Evolutionary conservation across 2,113 vertebrate species (phyloP).

Genomic region (Myrmecobius fasciatus): DNA sequence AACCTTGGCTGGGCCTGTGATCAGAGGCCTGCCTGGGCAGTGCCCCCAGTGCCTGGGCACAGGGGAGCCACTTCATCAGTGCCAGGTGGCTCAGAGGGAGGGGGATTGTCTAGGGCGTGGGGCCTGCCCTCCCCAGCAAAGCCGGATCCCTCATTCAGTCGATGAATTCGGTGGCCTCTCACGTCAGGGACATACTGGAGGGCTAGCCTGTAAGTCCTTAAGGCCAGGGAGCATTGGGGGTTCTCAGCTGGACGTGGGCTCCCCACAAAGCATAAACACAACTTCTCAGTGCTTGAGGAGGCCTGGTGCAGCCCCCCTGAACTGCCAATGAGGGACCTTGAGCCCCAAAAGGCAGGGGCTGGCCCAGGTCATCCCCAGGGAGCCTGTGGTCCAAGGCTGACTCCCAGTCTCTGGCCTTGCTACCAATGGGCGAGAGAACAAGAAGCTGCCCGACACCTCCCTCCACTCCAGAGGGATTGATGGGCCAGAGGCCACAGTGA

Average conservation of each 20-base stretch:
- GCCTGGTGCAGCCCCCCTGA: not conserved
- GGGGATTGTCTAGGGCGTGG: rapidly evolving
- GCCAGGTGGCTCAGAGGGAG: not conserved
- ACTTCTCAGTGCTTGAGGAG: too few relatives aligned
- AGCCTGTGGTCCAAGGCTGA: too few relatives aligned
- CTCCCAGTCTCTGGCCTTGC: too few relatives aligned
- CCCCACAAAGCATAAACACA: not conserved
- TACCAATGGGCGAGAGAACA: too few relatives aligned
- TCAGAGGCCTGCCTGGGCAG: not conserved
- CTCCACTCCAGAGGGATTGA: not conserved
- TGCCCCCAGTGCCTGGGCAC: not conserved
- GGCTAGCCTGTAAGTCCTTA: not conserved
- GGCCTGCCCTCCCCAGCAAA: not conserved
- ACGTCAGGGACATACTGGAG: not conserved
- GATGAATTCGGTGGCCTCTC: not conserved
- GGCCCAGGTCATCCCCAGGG: not conserved
- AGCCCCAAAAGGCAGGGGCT: not conserved
- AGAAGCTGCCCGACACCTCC: not conserved
- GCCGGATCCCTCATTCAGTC: not conserved
- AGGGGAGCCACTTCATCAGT: too few relatives aligned
- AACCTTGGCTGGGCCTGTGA: not conserved
- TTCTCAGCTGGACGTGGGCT: not conserved
- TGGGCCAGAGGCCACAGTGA: too few relatives aligned
- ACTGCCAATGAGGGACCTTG: not conserved
- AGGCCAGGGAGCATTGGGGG: not conserved